phyloP scores from a whole-genome alignment of 2,113 vertebrate genomes.

The Poeciliopsis turrubarensis region DNA sequence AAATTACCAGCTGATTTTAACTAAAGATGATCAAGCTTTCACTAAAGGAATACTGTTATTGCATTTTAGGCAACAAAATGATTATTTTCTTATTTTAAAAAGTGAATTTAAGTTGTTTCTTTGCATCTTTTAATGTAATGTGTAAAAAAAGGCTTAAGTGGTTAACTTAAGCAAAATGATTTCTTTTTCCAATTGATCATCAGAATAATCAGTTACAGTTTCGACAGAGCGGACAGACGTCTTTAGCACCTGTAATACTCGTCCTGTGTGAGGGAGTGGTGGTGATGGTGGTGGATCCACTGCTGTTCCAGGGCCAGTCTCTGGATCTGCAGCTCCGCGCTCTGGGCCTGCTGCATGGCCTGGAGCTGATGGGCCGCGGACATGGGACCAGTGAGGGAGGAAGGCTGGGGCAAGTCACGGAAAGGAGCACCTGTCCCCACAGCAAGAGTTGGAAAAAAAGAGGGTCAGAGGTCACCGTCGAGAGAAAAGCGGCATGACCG shows the following conservation, averaged over 20 bases:
- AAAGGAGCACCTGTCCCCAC: conserved; percentile 87
- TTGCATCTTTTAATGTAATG: too few species aligned
- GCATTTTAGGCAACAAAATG: too few species aligned
- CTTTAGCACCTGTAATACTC: conserved; percentile 84
- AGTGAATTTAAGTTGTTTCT: too few species aligned
- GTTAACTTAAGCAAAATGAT: too few species aligned
- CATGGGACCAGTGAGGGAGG: conserved; percentile 93
- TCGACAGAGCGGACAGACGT: background rate
- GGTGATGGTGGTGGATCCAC: conserved; percentile 96
- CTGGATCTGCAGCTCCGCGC: conserved; percentile 96
- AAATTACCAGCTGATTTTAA: too few species aligned
- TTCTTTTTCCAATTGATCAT: too few species aligned
- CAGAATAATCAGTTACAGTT: too few species aligned
- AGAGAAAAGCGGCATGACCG: conserved; percentile 19
- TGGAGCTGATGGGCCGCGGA: conserved; percentile 97
- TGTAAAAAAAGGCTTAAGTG: too few species aligned
- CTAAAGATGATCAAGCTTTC: too few species aligned
- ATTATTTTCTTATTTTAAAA: too few species aligned
- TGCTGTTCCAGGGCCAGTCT: conserved; percentile 96
- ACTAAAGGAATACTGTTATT: too few species aligned
- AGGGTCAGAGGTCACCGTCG: conserved; percentile 27
- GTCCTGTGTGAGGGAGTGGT: conserved; percentile 95
- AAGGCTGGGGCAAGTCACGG: conserved; percentile 92
- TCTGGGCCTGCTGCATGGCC: conserved; percentile 99
- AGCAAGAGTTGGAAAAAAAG: conserved; percentile 1